Evolutionary conservation across 2,888 invertebrate genomes (phyloP).

Genomic region (Trissonchulus sp.): DNA sequence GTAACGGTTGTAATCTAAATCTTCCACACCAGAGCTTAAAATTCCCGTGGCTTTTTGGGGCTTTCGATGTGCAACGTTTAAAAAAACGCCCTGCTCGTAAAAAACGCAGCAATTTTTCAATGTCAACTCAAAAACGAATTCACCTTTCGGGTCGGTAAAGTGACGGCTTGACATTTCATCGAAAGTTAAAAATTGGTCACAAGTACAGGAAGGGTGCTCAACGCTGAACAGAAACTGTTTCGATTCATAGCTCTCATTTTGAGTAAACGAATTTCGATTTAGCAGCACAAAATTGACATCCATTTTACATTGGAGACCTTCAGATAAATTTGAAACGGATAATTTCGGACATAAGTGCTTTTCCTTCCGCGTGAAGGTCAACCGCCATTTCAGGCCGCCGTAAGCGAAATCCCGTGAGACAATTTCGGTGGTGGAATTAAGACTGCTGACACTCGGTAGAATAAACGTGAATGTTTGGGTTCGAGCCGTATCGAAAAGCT

Average conservation of each 20-base stretch:
- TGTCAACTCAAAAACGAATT: conserved; percentile 70
- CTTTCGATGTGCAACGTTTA: conserved; percentile 49
- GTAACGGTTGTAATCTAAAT: conserved; percentile 46
- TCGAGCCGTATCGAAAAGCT: background rate
- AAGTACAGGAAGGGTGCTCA: conserved; percentile 48
- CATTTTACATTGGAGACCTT: conserved; percentile 68
- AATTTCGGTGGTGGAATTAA: conserved; percentile 58
- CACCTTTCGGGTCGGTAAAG: conserved; percentile 67
- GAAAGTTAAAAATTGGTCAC: conserved; percentile 51
- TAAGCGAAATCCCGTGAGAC: conserved; percentile 74
- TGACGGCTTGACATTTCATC: conserved; percentile 46
- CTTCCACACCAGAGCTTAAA: conserved; percentile 19
- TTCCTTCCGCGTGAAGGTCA: conserved; percentile 69
- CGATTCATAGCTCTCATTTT: conserved; percentile 71
- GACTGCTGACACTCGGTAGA: background rate
- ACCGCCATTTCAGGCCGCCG: conserved; percentile 74
- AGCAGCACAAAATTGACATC: conserved; percentile 74
- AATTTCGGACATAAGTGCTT: conserved; percentile 71
- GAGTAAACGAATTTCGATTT: conserved; percentile 73
- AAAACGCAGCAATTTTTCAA: conserved; percentile 69
- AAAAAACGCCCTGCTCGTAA: conserved; percentile 66
- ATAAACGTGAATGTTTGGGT: conserved; percentile 15
- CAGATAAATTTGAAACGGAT: conserved; percentile 69
- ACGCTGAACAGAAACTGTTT: conserved; percentile 62
- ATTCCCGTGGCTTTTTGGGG: background rate